A percentile compares a stretch with the other conserved stretches of the same genome.
Conservation (phyloP, 37 sponge, comb jelly and placozoan species). For the Spongilla lacustris region DNA sequence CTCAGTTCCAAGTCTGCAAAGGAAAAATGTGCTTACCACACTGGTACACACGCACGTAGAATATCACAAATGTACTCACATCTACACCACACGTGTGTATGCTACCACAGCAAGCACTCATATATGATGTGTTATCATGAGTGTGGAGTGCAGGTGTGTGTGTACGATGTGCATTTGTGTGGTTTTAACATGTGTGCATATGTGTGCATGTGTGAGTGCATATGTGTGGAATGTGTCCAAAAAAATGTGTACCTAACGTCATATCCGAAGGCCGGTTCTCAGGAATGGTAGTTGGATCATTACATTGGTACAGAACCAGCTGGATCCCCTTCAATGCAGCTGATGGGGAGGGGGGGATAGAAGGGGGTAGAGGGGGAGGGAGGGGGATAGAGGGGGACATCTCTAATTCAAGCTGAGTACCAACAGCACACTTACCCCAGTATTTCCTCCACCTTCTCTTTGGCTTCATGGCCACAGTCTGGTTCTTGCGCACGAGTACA, state of each 20-base stretch:
- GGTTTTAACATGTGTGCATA: too few relatives aligned
- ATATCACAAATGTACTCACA: too few relatives aligned
- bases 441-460: slow-evolving; percentile 63
- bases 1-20: slow-evolving; percentile 35
- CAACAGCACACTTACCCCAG: slow-evolving; percentile 48
- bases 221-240: too few relatives aligned
- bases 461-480: slow-evolving; percentile 54
- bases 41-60: too few relatives aligned
- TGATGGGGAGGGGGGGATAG: too few relatives aligned
- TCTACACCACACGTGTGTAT: too few relatives aligned
- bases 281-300: not conserved
- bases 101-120: too few relatives aligned
- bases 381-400: not conserved
- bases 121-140: too few relatives aligned
- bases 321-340: slow-evolving; percentile 37
- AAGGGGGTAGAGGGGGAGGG: not conserved
- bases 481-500: slow-evolving; percentile 53
- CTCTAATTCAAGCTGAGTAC: not conserved
- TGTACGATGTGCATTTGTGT: too few relatives aligned
- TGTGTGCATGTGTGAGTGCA: too few relatives aligned
- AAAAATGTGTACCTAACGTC: slow-evolving; percentile 29
- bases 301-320: slow-evolving; percentile 47
- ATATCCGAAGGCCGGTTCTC: slow-evolving; percentile 17
- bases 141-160: too few relatives aligned
- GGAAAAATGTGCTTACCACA: not conserved